Evolutionary conservation across 1,140 invertebrate genomes (phyloP).

Genomic region (Leptinotarsa lineolata): DNA sequence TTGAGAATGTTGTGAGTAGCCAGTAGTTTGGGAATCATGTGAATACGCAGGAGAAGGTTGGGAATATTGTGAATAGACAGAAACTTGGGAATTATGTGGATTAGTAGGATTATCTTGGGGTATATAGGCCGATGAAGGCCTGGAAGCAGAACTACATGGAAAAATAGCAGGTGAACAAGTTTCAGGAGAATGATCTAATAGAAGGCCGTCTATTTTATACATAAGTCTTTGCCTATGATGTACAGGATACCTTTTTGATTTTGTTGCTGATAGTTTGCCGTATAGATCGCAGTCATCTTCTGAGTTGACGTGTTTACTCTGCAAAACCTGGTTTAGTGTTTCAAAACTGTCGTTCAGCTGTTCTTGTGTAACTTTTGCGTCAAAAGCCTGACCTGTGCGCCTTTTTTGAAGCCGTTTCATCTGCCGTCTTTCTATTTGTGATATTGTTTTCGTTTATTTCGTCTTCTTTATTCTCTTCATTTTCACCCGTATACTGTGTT

Average conservation of each 20-base stretch:
- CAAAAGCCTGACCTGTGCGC: not conserved
- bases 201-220: slow-evolving; percentile 21
- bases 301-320: slow-evolving; percentile 15
- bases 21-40: too few species aligned
- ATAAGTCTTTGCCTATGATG: slow-evolving; percentile 27
- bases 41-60: too few species aligned
- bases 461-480: too few species aligned
- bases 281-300: slow-evolving; percentile 45
- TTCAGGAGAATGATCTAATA: slow-evolving; percentile 13
- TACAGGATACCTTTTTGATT: slow-evolving; percentile 33
- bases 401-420: too few species aligned
- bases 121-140: not conserved
- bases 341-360: slow-evolving; percentile 10
- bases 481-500: too few species aligned
- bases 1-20: too few species aligned
- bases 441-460: too few species aligned
- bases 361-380: slow-evolving; percentile 8
- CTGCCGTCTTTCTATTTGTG: too few species aligned
- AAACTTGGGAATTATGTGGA: not conserved
- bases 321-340: slow-evolving; percentile 24
- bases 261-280: slow-evolving; percentile 33
- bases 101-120: too few species aligned
- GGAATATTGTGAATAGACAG: too few species aligned
- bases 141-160: too few species aligned
- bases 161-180: too few species aligned